Base-by-base conservation (phyloP, 2,888 invertebrate genomes). In the Andrena haemorrhoa region DNA sequence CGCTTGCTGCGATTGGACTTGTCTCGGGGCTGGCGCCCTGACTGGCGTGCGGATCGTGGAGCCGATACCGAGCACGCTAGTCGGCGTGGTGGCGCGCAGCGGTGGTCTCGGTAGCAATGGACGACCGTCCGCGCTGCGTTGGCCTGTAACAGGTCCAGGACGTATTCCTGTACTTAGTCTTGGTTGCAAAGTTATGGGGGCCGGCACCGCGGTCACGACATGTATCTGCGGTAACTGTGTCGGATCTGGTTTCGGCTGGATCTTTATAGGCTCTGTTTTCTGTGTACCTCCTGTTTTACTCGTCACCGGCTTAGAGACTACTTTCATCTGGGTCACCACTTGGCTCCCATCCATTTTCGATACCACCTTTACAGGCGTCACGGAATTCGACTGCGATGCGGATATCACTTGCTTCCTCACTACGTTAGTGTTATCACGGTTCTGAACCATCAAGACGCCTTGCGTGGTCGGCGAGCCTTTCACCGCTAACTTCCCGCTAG, bases 401-500 rank as follows among this genome's bases (percentile, higher is more conserved):
- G 92, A 79, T n/a, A 94, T 89, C 16, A 94, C 90, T 85, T 94
- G 93, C 58, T 94, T 94, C n/a, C 93, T 89, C 10, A 93, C 90
- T 23, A 94, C 88, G 41, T 91, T 92, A 8, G 89, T 75, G 12
- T 89, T 88, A 23, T 93, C 91, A 4, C 94, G 92, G 86, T 93
- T 94, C 66, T 92, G 93, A n/a, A 94, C 92, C 93, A 94, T 93
- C 29, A 94, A 75, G 20, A 93, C 93, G 41, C 92, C 90, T 69
- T 91, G 91, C 2, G 89, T 66, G 0, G 85, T 81, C 0, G 89
- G 79, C 1, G 91, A 84, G n/a, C 95, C 94, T 90, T 95, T 96
- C 72, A 95, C 89, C 2, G 90, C 88, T 4, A 93, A 84, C 80
- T 93, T 94, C 8, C 90, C 91, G 85, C 95, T 95, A 0, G 95